Conservation (phyloP, 2,888 invertebrate genomes). For the Byasa hedistus region DNA sequence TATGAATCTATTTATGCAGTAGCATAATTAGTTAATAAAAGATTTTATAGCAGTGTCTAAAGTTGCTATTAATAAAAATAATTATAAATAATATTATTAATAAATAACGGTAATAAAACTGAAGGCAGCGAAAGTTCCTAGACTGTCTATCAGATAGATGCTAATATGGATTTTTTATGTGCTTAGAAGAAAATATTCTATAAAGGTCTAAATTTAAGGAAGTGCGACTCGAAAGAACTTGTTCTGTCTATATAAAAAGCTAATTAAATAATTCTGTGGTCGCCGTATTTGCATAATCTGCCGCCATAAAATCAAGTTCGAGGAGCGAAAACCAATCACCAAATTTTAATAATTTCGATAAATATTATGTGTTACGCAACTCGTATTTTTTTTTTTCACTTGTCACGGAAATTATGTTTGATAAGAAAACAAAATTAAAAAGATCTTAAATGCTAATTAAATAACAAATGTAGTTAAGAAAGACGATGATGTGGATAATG, state of each 20-base stretch:
- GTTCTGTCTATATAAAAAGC: slow-evolving; percentile 26
- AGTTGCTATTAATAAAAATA: too few relatives aligned
- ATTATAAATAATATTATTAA: too few relatives aligned
- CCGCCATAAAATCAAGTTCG: slow-evolving; percentile 23
- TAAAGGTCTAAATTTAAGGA: slow-evolving; percentile 16
- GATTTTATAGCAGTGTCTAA: too few relatives aligned
- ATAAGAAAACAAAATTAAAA: background rate
- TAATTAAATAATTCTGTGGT: slow-evolving; percentile 20
- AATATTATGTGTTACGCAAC: slow-evolving; percentile 1
- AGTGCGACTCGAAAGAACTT: slow-evolving; percentile 13
- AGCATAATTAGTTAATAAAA: too few relatives aligned
- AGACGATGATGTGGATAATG: too few relatives aligned
- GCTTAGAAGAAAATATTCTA: background rate
- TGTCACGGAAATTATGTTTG: background rate
- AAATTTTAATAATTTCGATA: slow-evolving; percentile 9
- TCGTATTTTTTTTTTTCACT: slow-evolving; percentile 10
- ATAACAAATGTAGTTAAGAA: background rate
- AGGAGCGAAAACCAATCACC: slow-evolving; percentile 9
- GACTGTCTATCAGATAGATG: background rate
- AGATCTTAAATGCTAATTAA: background rate
- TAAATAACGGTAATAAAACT: too few relatives aligned
- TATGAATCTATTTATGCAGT: too few relatives aligned
- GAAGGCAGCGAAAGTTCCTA: background rate
- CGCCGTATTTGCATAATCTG: slow-evolving; percentile 22
- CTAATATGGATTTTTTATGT: background rate